Conservation (phyloP, 2,888 invertebrate genomes). For the Amphipyra berbera region DNA sequence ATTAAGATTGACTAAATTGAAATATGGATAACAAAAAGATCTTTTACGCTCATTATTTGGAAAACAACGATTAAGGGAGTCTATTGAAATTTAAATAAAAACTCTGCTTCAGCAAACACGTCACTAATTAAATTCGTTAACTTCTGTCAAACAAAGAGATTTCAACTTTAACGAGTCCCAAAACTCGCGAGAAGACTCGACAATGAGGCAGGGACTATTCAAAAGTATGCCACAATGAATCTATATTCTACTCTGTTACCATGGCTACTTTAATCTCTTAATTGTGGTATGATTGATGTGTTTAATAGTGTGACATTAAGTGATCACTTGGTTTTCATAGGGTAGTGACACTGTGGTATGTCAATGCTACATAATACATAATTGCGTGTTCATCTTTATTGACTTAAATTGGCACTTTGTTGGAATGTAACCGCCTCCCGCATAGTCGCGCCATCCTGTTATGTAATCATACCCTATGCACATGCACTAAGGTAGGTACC, state of each 20-base stretch:
- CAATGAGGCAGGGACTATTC: constrained; percentile 29
- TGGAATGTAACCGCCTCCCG: constrained; percentile 37
- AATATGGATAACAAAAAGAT: background rate
- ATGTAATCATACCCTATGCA: background rate
- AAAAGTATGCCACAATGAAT: constrained; percentile 31
- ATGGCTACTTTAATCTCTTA: constrained; percentile 14
- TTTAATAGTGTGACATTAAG: constrained; percentile 19
- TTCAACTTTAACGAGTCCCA: constrained; percentile 50
- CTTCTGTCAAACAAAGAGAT: constrained; percentile 53
- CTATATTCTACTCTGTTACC: constrained; percentile 6
- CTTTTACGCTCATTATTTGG: background rate
- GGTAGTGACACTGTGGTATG: constrained; percentile 9
- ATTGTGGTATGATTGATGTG: constrained; percentile 32
- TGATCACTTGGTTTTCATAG: constrained; percentile 33
- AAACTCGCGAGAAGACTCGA: constrained; percentile 45
- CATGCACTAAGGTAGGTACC: too few relatives aligned
- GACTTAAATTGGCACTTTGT: constrained; percentile 43
- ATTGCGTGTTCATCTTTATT: constrained; percentile 27
- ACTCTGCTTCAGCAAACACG: constrained; percentile 25
- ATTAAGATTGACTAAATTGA: too few relatives aligned
- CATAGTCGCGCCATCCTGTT: constrained; percentile 13
- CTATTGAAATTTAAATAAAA: constrained; percentile 17
- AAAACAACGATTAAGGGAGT: background rate
- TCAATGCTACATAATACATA: background rate
- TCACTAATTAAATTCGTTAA: constrained; percentile 50